Evolutionary conservation across 1,140 invertebrate species (phyloP), one percentile per base, ranked within the genome.

Genomic region (Tetraneura akinire): DNA sequence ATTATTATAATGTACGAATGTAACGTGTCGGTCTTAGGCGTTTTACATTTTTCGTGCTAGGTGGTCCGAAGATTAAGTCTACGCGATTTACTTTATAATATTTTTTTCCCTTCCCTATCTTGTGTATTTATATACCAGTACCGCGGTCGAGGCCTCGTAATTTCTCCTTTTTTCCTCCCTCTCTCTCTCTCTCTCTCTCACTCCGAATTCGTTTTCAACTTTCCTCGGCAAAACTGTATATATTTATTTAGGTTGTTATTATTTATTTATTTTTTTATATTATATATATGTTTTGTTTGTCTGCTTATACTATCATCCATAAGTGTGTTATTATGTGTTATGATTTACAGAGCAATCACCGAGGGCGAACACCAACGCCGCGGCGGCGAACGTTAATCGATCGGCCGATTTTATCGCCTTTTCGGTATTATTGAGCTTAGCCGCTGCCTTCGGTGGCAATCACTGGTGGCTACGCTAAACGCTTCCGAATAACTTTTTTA

Each of bases 271-370:
- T 76, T 29, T 11, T 29, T 51, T 51, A n/a, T 73, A 73, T 73
- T 42, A 29, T 45, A 21, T 16, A 47, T 47, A 26, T 70, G 45
- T 47, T 70, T 60, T 42, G 5, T 76, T 57, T 57, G 21, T 29
- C 11, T 62, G 53, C 32, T 60, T 47, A 78, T 60, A 55, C 8
- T 37, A 37, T 37, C 8, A 37, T 62, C 53, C 74, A 37, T 37
- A 78, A 78, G 74, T 78, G 71, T 74, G 73, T 76, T 76, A n/a
- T n/a, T n/a, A 45, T 76, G 55, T 78, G 55, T 55, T 78, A 16
- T 78, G 74, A 78, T 78, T 78, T 78, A 60, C 74, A 78, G 74
- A 78, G 37, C 74, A 78, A 57, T 57, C 49, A 37, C 60, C 45
- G 16, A 55, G 47, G 53, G 74, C 37, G 21, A 55, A 14, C 55